Conservation (phyloP, 2,888 invertebrate species). For the Chrysotoxum bicinctum region DNA sequence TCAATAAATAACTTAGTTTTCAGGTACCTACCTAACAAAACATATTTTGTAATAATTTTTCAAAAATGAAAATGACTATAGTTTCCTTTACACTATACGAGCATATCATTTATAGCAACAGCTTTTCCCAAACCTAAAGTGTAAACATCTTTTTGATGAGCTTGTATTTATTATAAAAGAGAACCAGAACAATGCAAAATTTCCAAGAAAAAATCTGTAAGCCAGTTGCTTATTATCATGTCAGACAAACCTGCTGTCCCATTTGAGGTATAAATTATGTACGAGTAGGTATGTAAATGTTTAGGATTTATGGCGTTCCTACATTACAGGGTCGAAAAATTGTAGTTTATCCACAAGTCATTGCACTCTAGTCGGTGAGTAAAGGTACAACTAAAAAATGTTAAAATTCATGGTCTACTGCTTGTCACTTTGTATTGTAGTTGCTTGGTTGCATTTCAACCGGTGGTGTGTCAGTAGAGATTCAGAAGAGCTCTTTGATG, state of each 20-base stretch:
- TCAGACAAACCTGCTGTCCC: slow-evolving; percentile 2
- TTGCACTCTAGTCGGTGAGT: slow-evolving; percentile 48
- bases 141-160: not conserved
- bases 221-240: not conserved
- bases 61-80: too few relatives aligned
- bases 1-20: too few relatives aligned
- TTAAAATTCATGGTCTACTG: slow-evolving; percentile 63
- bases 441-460: not conserved
- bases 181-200: slow-evolving; percentile 40
- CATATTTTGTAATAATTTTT: too few relatives aligned
- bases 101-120: not conserved
- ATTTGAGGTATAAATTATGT: not conserved
- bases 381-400: slow-evolving; percentile 28
- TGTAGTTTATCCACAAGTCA: slow-evolving; percentile 39
- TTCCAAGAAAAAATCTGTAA: slow-evolving; percentile 34
- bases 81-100: too few relatives aligned
- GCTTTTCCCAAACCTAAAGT: not conserved
- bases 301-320: not conserved
- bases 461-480: not conserved
- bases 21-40: too few relatives aligned
- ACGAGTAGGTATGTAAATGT: not conserved
- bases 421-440: not conserved
- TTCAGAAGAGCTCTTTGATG: not conserved
- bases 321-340: slow-evolving; percentile 19
- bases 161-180: not conserved